Base-by-base conservation (phyloP, 30 jellyfish, hydroid and myxozoan species). In the Nemopilema nomurai region DNA sequence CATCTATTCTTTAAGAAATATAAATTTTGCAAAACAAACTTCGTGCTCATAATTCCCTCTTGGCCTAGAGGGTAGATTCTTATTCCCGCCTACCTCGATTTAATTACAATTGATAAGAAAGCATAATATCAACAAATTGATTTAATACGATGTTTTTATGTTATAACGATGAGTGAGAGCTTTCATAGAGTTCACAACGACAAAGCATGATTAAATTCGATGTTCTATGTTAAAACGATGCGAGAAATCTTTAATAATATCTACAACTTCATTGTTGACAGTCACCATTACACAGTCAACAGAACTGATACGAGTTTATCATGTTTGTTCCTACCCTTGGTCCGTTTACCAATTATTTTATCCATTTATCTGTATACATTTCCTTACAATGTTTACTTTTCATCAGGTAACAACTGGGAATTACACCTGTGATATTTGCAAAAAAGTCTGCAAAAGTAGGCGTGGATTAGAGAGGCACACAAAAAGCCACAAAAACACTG, bases 401-500 rank as follows among this genome's bases (percentile, higher is more conserved):
- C 57, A 41, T 41, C 57, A 41, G 57, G 13, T 41, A 41, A 41
- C 6, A 41, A 41, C 57, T 41, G 57, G 57, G 57, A 41, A 41
- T 41, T 41, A 41, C 57, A 41, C 57, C 57, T 41, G 73, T 63
- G 29, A 63, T 63, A 24, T 63, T 24, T 63, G 73, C 73, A 24
- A 24, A n/a, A 63, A 63, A 63, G 73, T 63, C 73, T 63, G 73
- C 73, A 63, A 63, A 63, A 63, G 73, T 63, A 63, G 30, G 30
- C 29, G 73, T 63, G 73, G 73, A n/a, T 63, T 63, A 63, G 30
- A n/a, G 30, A 63, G 73, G 73, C 73, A 63, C 30, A 24, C 30
- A 19, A 24, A 24, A 63, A 24, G 73, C 30, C 73, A 63, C 73
- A 63, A 63, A 24, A 63, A 24, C 18, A 63, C 73, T 63, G 73